phyloP scores from a whole-genome alignment of 2,797 vertebrate species.

The Dryobates pubescens region DNA sequence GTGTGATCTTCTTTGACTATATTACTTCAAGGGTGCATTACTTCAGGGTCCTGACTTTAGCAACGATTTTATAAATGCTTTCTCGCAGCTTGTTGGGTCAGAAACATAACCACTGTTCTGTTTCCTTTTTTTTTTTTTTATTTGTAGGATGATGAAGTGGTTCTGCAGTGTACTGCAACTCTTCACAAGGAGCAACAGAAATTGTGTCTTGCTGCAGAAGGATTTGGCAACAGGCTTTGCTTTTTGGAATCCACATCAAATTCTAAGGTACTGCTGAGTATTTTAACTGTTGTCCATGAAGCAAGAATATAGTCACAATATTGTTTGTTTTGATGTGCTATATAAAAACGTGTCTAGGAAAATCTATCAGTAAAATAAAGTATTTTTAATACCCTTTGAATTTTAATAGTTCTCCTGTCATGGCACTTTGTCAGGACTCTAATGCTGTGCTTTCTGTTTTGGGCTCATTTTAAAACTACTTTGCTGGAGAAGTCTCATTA shows the following conservation, averaged over 20 bases:
- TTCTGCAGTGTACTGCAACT: conserved; percentile 91
- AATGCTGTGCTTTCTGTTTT: neutral
- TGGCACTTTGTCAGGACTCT: neutral
- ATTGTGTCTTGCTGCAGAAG: conserved; percentile 93
- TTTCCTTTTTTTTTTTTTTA: neutral
- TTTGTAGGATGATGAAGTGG: conserved; percentile 92
- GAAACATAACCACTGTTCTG: neutral
- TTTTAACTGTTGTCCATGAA: neutral
- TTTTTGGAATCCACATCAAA: conserved; percentile 97
- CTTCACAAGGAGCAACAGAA: conserved; percentile 95
- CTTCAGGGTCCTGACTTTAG: neutral
- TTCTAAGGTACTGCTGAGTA: conserved; percentile 86
- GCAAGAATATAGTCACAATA: neutral
- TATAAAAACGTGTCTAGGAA: neutral
- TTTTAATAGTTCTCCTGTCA: neutral
- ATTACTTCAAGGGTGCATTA: neutral
- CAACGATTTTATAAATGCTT: neutral
- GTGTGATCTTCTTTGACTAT: neutral
- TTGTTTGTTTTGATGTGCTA: neutral
- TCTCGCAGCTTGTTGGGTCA: neutral
- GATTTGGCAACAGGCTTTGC: conserved; percentile 95
- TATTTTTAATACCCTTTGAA: neutral
- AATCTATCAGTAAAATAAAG: neutral
- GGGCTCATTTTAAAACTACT: neutral
- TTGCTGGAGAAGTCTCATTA: neutral